A percentile compares a stretch with the other conserved stretches of the same genome.
Conservation (phyloP, 2,888 invertebrate genomes). For the Drosophila birchii region DNA sequence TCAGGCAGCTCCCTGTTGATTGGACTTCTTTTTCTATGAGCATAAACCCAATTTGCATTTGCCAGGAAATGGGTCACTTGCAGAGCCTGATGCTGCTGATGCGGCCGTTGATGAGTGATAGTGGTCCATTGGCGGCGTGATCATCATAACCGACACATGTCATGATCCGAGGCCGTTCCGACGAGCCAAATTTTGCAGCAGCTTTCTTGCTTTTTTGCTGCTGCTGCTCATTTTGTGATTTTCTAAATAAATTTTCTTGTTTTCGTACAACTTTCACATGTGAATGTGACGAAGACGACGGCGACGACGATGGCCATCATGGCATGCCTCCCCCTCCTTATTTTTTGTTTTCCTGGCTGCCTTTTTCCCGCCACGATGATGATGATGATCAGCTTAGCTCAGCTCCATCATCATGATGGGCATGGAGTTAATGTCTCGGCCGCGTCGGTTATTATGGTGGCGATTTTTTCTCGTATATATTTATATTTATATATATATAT, state of each 20-base stretch:
- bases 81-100: not conserved
- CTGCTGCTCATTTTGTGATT: constrained; percentile 47
- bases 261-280: constrained; percentile 74
- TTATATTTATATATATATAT: constrained; percentile 11
- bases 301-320: constrained; percentile 46
- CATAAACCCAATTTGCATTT: constrained; percentile 14
- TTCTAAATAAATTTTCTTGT: constrained; percentile 68
- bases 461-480: constrained; percentile 30
- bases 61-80: constrained; percentile 28
- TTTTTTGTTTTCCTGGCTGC: constrained; percentile 13
- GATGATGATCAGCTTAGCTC: constrained; percentile 1
- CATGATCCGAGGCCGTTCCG: constrained; percentile 57
- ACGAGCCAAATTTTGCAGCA: constrained; percentile 36
- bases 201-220: constrained; percentile 29
- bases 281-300: constrained; percentile 55
- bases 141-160: constrained; percentile 62
- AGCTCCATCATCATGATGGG: constrained; percentile 19
- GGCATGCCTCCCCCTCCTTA: constrained; percentile 27
- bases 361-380: not conserved
- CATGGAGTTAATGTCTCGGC: constrained; percentile 54
- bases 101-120: constrained; percentile 41
- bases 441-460: constrained; percentile 55
- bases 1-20: constrained; percentile 21
- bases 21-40: not conserved
- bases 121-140: constrained; percentile 46